These are phyloP conservation scores for Patella depressa DNA, from an alignment of 2,888 invertebrate species.

Conservation along the genomic window DNA sequence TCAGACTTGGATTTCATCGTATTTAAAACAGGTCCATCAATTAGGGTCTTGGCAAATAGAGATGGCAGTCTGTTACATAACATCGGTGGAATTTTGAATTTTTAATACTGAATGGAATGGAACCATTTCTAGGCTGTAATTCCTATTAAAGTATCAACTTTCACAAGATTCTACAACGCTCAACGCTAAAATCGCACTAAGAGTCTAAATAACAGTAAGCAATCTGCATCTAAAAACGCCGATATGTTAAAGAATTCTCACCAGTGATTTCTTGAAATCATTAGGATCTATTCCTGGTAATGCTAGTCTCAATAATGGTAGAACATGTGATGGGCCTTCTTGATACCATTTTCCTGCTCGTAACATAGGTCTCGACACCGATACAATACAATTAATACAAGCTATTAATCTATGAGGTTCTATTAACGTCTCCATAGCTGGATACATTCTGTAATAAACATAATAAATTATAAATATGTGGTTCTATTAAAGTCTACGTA, in stretches of 20 bases:
- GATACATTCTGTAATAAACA: constrained; percentile 75
- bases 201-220: background rate
- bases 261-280: constrained; percentile 78
- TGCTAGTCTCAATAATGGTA: constrained; percentile 84
- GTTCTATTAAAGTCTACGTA: no score
- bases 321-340: constrained; percentile 83
- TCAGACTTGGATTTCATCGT: no score
- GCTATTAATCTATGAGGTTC: constrained; percentile 82
- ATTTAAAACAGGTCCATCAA: no score
- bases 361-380: constrained; percentile 73
- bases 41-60: no score
- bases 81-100: no score
- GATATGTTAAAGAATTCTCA: constrained; percentile 42
- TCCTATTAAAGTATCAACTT: background rate
- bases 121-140: background rate
- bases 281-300: constrained; percentile 93
- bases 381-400: constrained; percentile 71
- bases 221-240: background rate
- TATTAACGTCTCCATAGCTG: constrained; percentile 86
- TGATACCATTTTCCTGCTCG: constrained; percentile 71
- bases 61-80: no score
- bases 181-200: background rate
- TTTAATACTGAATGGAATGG: no score
- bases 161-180: background rate
- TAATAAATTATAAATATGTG: no score